These are phyloP conservation scores for Vesta saturnalis DNA, from an alignment of 2,888 invertebrate genomes.

Conservation along the genomic window DNA sequence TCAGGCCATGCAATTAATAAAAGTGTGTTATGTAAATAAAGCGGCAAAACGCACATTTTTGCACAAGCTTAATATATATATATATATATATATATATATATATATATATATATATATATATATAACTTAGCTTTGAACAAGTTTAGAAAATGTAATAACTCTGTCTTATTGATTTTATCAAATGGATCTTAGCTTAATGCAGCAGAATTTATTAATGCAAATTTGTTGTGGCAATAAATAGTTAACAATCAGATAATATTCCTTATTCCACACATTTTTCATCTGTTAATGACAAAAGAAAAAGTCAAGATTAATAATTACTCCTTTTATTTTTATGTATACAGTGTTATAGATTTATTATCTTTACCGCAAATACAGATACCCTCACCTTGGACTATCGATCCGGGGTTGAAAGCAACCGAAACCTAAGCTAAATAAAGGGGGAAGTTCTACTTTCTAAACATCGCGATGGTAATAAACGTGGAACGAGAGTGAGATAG, in stretches of 20 bases:
- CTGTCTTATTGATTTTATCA: not conserved
- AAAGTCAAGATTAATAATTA: not conserved
- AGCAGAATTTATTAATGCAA: not conserved
- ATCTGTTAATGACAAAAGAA: not conserved
- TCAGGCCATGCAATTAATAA: no score
- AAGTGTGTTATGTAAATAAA: no score
- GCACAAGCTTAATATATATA: no score
- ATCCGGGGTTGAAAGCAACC: slow-evolving; percentile 28
- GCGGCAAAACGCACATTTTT: no score
- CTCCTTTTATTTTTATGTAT: not conserved
- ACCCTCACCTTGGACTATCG: slow-evolving; percentile 31
- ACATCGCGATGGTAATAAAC: slow-evolving; percentile 8
- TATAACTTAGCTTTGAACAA: no score
- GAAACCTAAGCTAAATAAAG: slow-evolving; percentile 25
- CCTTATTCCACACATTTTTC: not conserved
- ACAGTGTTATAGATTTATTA: slow-evolving; percentile 15
- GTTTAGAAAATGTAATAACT: not conserved
- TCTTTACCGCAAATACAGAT: slow-evolving; percentile 23
- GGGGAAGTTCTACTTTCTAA: slow-evolving; percentile 16
- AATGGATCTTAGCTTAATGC: not conserved
- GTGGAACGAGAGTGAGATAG: not conserved
- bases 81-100: no score
- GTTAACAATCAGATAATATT: not conserved
- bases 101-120: no score
- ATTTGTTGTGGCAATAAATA: not conserved